phyloP scores from a whole-genome alignment of 2,888 invertebrate genomes.

The Hydrotaea cyrtoneurina region DNA sequence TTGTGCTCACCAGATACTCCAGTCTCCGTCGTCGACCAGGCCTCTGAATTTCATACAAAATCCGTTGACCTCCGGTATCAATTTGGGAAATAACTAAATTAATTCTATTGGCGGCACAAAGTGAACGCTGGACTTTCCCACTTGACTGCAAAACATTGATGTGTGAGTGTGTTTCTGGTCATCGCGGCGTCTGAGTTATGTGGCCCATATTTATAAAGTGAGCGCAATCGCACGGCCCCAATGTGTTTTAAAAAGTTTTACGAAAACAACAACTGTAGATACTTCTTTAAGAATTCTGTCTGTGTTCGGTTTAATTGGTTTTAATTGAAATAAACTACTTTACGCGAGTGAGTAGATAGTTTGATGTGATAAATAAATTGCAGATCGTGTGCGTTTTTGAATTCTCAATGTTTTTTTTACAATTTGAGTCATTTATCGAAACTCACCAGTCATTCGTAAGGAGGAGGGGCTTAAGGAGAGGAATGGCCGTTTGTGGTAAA shows the following conservation, averaged over 20 bases:
- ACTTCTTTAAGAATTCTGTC: not conserved
- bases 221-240: not conserved
- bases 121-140: not conserved
- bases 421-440: conserved; percentile 54
- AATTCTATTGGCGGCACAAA: not conserved
- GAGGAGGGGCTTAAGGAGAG: not conserved
- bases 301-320: conserved; percentile 76
- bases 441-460: conserved; percentile 43
- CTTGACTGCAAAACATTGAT: not conserved
- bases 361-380: conserved; percentile 62
- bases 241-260: not conserved
- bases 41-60: not conserved
- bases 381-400: conserved; percentile 31
- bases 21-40: no score
- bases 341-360: conserved; percentile 32
- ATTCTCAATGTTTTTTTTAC: conserved; percentile 43
- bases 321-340: conserved; percentile 79
- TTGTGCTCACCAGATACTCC: no score
- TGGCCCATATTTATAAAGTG: not conserved
- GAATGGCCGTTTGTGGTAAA: conserved; percentile 15
- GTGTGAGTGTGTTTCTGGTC: no score
- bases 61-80: not conserved
- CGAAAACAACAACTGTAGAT: not conserved
- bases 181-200: not conserved
- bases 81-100: not conserved